Base-by-base conservation (phyloP, 2,888 invertebrate species). In the Chironomus riparius region DNA sequence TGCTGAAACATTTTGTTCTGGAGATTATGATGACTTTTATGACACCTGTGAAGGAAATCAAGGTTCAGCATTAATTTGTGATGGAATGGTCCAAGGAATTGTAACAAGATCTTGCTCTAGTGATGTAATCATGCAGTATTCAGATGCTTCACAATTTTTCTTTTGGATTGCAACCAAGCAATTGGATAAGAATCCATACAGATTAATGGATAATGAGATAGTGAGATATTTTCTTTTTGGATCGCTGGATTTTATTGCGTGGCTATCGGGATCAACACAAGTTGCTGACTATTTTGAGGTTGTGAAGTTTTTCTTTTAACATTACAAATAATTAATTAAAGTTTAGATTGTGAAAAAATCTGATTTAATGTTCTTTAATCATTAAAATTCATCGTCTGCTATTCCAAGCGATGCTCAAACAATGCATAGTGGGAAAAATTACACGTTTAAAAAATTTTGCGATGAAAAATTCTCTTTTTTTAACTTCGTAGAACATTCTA, bases 221-320 rank as follows among this genome's bases (percentile, higher is more conserved):
- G 13, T 68, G 3, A 74, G 28, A 62, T 22, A 65, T 24, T 13
- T 22, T 22, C 13, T 74, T 0, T 47, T 21, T n/a, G 47, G 62
- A 13, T 18, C 22, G 5, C 15, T 74, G 18, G 74, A 74, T 13
- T 68, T 74, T 2, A 22, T 62, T 1, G 74, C 74, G 18, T 74
- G 62, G 22, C 3, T 12, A 4, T 22, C 47, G 2, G 18, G 61
- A 24, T 48, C 47, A 4, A 65, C 74, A 24, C 24, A 22, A 48
- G 22, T 74, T 21, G 74, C 74, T 4, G 74, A 74, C n/a, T n/a
- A 47, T n/a, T 68, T 74, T 47, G 74, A 74, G 7, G 12, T 74
- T 22, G 4, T 74, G 4, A 74, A 74, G 22, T 68, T 74, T 22
- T 74, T 74, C 13, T 74, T 74, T 24, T 74, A 56, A 71, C 0